phyloP scores from a whole-genome alignment of 1,140 invertebrate species.

The Spodoptera frugiperda region DNA sequence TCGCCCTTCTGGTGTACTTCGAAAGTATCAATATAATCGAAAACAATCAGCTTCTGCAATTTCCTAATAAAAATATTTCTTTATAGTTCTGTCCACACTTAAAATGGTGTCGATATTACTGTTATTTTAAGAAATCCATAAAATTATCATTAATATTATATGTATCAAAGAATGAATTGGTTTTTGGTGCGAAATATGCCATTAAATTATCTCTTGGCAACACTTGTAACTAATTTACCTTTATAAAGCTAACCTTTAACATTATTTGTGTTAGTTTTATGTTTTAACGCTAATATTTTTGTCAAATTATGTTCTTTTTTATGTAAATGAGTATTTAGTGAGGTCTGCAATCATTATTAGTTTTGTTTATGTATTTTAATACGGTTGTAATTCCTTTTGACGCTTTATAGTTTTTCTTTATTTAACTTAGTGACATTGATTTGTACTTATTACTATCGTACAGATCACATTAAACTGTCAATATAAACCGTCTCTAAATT shows the following conservation, averaged over 20 bases:
- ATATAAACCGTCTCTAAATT: constrained; percentile 38
- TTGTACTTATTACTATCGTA: constrained; percentile 35
- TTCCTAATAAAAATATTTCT: constrained; percentile 35
- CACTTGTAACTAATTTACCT: constrained; percentile 23
- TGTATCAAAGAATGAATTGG: constrained; percentile 50
- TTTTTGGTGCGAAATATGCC: constrained; percentile 44
- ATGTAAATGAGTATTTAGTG: not conserved
- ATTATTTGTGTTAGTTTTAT: constrained; percentile 32
- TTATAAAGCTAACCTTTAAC: constrained; percentile 35
- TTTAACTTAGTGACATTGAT: constrained; percentile 31
- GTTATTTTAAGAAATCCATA: constrained; percentile 30
- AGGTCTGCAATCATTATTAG: not conserved
- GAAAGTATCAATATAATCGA: constrained; percentile 1
- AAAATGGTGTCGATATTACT: constrained; percentile 38
- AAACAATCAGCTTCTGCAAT: not conserved
- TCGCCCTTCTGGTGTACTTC: not conserved
- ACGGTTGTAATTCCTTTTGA: not conserved
- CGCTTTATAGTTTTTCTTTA: not conserved
- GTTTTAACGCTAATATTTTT: constrained; percentile 22
- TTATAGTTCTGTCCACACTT: constrained; percentile 17
- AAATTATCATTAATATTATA: constrained; percentile 44
- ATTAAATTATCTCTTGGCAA: constrained; percentile 37
- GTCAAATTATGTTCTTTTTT: not conserved
- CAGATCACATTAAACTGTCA: constrained; percentile 35
- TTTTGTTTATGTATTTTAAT: not conserved